Base-by-base conservation (phyloP, 2,113 vertebrate species). In the Colistium nudipinnis region DNA sequence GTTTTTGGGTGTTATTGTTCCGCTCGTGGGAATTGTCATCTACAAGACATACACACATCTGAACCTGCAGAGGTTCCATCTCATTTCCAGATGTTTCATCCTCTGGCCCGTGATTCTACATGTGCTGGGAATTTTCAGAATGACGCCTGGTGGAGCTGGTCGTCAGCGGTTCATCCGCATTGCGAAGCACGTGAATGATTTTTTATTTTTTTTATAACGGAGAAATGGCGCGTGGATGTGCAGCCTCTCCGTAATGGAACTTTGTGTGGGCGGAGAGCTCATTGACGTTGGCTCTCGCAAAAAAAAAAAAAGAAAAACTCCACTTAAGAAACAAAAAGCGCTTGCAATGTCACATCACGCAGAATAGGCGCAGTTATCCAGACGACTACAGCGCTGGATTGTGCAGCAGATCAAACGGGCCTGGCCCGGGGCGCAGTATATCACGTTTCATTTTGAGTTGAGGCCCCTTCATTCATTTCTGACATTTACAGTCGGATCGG, bases 401-500 rank as follows among this genome's bases (percentile, higher is more conserved):
- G 87, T 87, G 51, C 73, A 31, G 63, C 80, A 87, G 82, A 92
- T 92, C 88, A 93, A 93, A 92, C 76, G 24, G 31, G 52, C 76
- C 30, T 43, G 71, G 75, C 87, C 85, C 52, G 81, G 74, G 74
- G 86, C 74, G 0, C 81, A 17, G 79, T 77, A 83, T 87, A 92
- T 92, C 87, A 87, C 62, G 87, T 91, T 92, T 90, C 88, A 82
- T 89, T 88, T 90, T 80, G 79, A 86, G 82, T 80, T 87, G 89
- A 92, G 89, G 88, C 88, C 91, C n/a, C 82, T 90, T 92, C 91
- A 93, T 91, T 93, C 87, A 93, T 90, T 93, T 92, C 86, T 92
- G 91, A 93, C 91, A 91, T 93, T 93, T 93, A 91, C 89, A 92
- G 90, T 92, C 82, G 86, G 86, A 87, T 72, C 62, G 64, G 44